Evolutionary conservation across 2,113 vertebrate genomes (phyloP), one percentile per base, ranked within the genome.

Genomic region (Lophochroa leadbeateri): DNA sequence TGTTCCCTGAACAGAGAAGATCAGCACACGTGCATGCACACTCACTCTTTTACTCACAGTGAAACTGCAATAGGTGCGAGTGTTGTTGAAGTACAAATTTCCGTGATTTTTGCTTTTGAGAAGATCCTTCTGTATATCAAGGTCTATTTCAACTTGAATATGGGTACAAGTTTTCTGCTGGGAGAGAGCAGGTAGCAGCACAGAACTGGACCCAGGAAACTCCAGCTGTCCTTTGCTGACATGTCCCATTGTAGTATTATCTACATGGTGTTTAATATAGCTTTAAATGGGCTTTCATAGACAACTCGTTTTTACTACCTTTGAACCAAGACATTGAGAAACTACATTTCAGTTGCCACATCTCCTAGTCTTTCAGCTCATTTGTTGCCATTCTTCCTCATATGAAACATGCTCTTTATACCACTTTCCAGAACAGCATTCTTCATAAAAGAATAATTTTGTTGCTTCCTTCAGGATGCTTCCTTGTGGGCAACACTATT

Each of bases 21-120:
- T 28, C 13, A 31, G 11, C 18, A 57, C 4, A 41, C 0, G 1
- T 4, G 10, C 10, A 33, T 14, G 3, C 2, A 9, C 4, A 7
- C 24, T 68, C 33, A 20, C 15, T 47, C 77, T 6, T 57, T 20
- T 13, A 57, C 53, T 57, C 31, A 57, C 41, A 8, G 35, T 69
- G 68, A 82, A 89, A 90, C 6, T 69, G 13, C 11, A 60, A 37
- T 85, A 65, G 6, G 3, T 44, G 2, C 20, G 37, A 69, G 19
- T 18, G 28, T 1, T 78, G 9, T 12, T 68, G 47, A 84, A 82
- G 21, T 23, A 64, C 20, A 65, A 49, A 61, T 47, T 13, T 69
- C 18, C 9, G 4, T 15, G 31, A 13, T 16, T 82, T 94, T 94
- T 85, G 17, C 11, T 76, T 46, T 76, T 82, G 65, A 91, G 58